phyloP scores from a whole-genome alignment of 2,888 invertebrate species.

The Hydropsyche betteni region DNA sequence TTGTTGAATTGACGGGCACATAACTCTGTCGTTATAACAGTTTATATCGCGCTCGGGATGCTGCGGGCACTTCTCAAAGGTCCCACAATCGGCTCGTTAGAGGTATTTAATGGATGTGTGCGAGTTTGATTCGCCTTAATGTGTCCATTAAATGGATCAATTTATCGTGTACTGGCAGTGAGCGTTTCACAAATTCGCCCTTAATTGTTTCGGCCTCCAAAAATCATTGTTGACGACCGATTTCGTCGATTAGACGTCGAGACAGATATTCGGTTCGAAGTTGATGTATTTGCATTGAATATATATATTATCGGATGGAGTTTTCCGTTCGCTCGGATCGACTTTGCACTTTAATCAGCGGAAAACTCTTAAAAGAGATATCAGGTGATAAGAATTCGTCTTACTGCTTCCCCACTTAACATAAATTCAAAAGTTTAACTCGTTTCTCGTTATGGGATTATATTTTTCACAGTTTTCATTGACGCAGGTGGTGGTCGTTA shows the following conservation, averaged over 20 bases:
- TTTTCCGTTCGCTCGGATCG: too few species aligned
- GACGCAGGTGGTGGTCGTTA: constrained; percentile 38
- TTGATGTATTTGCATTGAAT: too few species aligned
- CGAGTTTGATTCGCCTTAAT: constrained; percentile 49
- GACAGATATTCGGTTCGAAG: too few species aligned
- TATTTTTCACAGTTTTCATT: constrained; percentile 39
- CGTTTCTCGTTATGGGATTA: constrained; percentile 45
- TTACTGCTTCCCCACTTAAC: constrained; percentile 46
- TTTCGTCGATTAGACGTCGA: background rate
- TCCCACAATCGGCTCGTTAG: constrained; percentile 48
- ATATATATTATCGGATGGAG: too few species aligned
- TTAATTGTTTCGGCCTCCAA: constrained; percentile 35
- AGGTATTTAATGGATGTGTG: constrained; percentile 46
- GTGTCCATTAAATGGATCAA: constrained; percentile 48
- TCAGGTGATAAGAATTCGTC: constrained; percentile 51
- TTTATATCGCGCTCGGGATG: constrained; percentile 21
- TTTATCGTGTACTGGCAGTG: constrained; percentile 44
- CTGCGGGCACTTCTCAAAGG: constrained; percentile 32
- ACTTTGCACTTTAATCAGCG: too few species aligned
- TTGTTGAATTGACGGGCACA: constrained; percentile 45
- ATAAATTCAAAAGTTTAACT: constrained; percentile 47
- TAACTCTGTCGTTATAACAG: constrained; percentile 42
- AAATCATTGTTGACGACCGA: background rate
- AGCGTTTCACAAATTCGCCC: constrained; percentile 38
- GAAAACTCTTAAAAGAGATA: constrained; percentile 38